Base-by-base conservation (phyloP, 1,140 invertebrate species). In the Caenorhabditis inopinata region DNA sequence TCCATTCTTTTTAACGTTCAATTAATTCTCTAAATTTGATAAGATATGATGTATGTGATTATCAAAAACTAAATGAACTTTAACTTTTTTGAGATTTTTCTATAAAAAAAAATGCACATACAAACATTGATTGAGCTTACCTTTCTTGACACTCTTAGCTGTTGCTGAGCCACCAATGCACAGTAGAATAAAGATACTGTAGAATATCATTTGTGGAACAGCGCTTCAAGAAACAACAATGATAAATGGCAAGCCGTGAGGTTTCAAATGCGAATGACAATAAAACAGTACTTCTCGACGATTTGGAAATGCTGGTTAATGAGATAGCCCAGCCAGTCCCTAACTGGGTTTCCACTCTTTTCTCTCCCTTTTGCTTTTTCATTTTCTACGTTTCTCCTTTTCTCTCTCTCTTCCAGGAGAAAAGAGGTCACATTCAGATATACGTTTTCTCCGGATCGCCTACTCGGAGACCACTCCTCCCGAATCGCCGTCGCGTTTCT, bases 371-470 rank as follows among this genome's bases (percentile, higher is more conserved):
- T 68, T 7, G 3, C 58, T 12, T 32, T 23, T 42, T n/a, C n/a
- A n/a, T n/a, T n/a, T n/a, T n/a, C n/a, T n/a, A n/a, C n/a, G n/a
- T n/a, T n/a, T 68, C 58, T 68, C 58, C 38, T 5, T 5, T 14
- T 25, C 58, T 7, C 27, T 38, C n/a, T 38, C 32, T 38, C 14
- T 32, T 23, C 27, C 38, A 32, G 12, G 18, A 18, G 58, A 68
- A 68, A 68, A 68, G 58, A 68, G 58, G 58, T 68, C 58, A 68
- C 58, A 68, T 68, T 68, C 32, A 68, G 58, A 68, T 68, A 38
- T 68, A 68, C 58, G 58, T 68, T 68, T 68, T 68, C 58, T 68
- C 58, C 58, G 58, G 58, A 68, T 68, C 58, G 58, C n/a, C 58
- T 42, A 68, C 58, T 32, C 58, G 32, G 2, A 25, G 51, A 25